Base-by-base conservation (phyloP, 2,888 invertebrate genomes). In the Stomorhina lunata region DNA sequence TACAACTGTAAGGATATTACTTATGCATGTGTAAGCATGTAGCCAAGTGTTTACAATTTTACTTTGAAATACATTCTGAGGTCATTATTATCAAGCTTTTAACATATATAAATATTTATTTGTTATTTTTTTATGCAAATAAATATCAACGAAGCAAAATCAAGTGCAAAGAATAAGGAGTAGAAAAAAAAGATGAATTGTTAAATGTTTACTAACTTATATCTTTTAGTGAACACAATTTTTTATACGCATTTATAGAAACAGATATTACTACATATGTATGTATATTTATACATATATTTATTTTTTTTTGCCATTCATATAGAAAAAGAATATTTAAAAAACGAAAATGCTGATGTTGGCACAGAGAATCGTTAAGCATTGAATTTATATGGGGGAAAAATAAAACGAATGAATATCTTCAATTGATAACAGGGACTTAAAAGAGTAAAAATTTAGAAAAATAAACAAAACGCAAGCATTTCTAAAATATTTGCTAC, bases 311-410 rank as follows among this genome's bases (percentile, higher is more conserved):
- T 6, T 29, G 34, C 2, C 10, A 17, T 50, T 50, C 5, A n/a
- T 59, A 59, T 22, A 69, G 25, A 32, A 57, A 20, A 43, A 17
- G 27, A 12, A 69, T 10, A 68, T 68, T 55, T 22, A 7, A 68
- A 55, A 68, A 43, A 12, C 10, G 10, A 45, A 57, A 71, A 29
- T 57, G 43, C 55, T 57, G 69, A 57, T 45, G 22, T 55, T 57
- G n/a, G 43, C 43, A 32, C 7, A 29, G 32, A n/a, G 57, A 29
- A 69, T 40, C 27, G 43, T 29, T 55, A 53, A 69, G 69, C 53
- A 68, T 12, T 53, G 34, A 34, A 48, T 50, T 6, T 20, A 59
- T 59, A 59, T 20, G 5, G 29, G 27, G 2, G 9, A 32, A 29
- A 29, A 9, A 29, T 4, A 43, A 55, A n/a, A 37, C n/a, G 15